A percentile compares a stretch with the other conserved stretches of the same genome.
phyloP scores from a whole-genome alignment of 2,888 invertebrate species.

The Plebejus melissa region DNA sequence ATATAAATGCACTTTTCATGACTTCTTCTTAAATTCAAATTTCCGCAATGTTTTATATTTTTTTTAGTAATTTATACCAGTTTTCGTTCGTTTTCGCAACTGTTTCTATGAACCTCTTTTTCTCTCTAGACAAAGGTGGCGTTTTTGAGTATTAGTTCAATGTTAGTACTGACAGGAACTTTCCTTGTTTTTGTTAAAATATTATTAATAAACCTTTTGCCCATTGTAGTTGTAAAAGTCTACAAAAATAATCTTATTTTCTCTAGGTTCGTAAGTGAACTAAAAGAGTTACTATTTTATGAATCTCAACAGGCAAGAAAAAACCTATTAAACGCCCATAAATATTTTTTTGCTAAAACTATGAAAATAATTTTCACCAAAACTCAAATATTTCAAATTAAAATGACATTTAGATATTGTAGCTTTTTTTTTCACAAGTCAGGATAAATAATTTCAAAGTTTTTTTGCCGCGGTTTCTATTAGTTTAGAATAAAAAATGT shows the following conservation, averaged over 20 bases:
- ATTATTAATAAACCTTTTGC: neutral
- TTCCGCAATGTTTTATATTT: neutral
- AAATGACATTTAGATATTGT: too few relatives aligned
- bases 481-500: too few relatives aligned
- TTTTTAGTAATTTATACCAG: neutral
- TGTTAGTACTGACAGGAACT: conserved; percentile 8
- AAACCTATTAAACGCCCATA: too few relatives aligned
- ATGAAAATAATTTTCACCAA: too few relatives aligned
- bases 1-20: conserved; percentile 1
- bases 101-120: neutral
- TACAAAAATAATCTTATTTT: neutral
- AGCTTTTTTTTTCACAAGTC: too few relatives aligned
- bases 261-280: neutral
- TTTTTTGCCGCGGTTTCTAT: too few relatives aligned
- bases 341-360: too few relatives aligned
- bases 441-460: too few relatives aligned
- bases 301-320: too few relatives aligned
- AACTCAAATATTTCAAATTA: too few relatives aligned
- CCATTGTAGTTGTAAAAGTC: conserved; percentile 9
- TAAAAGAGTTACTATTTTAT: neutral
- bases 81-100: neutral
- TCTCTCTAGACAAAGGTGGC: neutral
- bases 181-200: neutral
- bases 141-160: neutral
- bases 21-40: neutral